Percentiles rank a stretch among this genome's conserved stretches.
Conservation (phyloP, 92 coral and sea anemone genomes). For the Palythoa grandiflora region DNA sequence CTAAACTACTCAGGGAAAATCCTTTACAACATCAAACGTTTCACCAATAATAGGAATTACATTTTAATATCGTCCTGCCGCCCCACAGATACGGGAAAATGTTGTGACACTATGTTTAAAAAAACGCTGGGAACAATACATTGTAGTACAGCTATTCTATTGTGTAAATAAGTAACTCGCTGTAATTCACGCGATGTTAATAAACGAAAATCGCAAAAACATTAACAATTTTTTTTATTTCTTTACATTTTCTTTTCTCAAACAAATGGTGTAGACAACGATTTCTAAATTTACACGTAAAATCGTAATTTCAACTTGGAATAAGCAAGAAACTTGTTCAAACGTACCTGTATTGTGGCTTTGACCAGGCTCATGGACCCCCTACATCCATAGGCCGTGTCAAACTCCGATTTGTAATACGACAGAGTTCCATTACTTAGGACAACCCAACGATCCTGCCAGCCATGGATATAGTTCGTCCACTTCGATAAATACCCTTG, state of each 20-base stretch:
- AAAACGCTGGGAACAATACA: not conserved
- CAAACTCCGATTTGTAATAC: conserved; percentile 93
- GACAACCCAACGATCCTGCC: conserved; percentile 99
- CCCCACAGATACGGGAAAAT: not conserved
- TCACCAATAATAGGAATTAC: not conserved
- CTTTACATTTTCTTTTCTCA: not conserved
- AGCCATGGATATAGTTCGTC: conserved; percentile 99
- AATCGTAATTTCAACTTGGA: not conserved
- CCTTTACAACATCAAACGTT: not conserved
- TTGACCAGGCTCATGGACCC: conserved; percentile 98
- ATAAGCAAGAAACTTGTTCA: too few species aligned
- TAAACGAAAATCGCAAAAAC: not conserved
- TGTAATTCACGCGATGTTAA: not conserved
- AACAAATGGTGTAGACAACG: not conserved
- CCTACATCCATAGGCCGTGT: conserved; percentile 96
- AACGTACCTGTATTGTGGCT: conserved; percentile 87
- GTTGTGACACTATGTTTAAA: not conserved
- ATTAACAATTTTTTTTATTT: not conserved
- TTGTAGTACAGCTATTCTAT: not conserved
- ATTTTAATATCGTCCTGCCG: not conserved
- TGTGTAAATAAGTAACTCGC: not conserved
- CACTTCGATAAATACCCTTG: conserved; percentile 97
- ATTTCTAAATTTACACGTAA: not conserved
- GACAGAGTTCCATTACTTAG: conserved; percentile 92
- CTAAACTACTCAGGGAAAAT: not conserved